A percentile compares a stretch with the other conserved stretches of the same genome.
phyloP scores from a whole-genome alignment of 2,113 vertebrate genomes.

The Eleginops maclovinus region DNA sequence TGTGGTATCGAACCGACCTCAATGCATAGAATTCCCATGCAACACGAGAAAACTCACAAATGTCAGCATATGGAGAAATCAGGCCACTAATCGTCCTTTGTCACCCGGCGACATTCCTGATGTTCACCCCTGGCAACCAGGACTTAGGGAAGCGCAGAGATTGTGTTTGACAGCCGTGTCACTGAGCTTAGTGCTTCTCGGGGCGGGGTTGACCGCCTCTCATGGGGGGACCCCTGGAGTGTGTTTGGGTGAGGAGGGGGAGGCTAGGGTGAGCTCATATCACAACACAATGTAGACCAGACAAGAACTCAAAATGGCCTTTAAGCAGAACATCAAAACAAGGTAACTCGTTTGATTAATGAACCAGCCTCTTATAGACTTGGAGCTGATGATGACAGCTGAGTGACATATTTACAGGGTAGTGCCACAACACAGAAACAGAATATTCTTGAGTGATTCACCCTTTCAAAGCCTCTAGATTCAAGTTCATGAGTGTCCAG shows the following conservation, averaged over 20 bases:
- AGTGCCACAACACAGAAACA: neutral
- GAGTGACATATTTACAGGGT: conserved; percentile 42
- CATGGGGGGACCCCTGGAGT: conserved; percentile 60
- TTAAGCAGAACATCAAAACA: conserved; percentile 60
- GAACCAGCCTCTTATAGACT: conserved; percentile 46
- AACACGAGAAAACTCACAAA: conserved; percentile 77
- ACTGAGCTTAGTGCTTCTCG: conserved; percentile 71
- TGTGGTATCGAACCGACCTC: conserved; percentile 50
- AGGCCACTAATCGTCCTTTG: conserved; percentile 84
- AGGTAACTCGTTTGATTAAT: conserved; percentile 73
- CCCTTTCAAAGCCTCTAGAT: conserved; percentile 17
- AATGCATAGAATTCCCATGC: conserved; percentile 67
- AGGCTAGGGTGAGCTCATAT: conserved; percentile 32
- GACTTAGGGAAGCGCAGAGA: conserved; percentile 81
- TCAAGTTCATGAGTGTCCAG: conserved; percentile 23
- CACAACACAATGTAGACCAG: conserved; percentile 56
- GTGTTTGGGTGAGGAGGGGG: conserved; percentile 58
- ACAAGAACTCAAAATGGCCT: conserved; percentile 37
- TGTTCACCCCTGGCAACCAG: conserved; percentile 87
- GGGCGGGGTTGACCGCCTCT: conserved; percentile 62
- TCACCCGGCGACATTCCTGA: conserved; percentile 86
- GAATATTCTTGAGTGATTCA: conserved; percentile 14
- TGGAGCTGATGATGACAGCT: conserved; percentile 51
- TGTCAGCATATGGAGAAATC: conserved; percentile 80
- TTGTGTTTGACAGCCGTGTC: conserved; percentile 83